Evolutionary conservation across 1,140 invertebrate genomes (phyloP), one percentile per base, ranked within the genome.

Genomic region (Pectinophora gossypiella): DNA sequence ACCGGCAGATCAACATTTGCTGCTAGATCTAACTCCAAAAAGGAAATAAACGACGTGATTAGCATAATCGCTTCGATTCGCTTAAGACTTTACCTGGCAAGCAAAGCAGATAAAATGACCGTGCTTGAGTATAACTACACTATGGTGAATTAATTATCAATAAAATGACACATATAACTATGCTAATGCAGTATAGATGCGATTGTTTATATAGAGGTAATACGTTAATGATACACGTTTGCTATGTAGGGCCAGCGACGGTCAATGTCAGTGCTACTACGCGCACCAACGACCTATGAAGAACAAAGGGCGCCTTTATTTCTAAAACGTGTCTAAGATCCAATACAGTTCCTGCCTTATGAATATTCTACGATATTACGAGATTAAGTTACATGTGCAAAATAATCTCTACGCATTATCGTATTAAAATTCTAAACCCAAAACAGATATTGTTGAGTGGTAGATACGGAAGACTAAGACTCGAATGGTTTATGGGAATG

Each of bases 1-100:
- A 65, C 59, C 52, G 56, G 53, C 48, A 56, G 47, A 23, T 42
- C 20, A 56, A 38, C 42, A 40, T 58, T 57, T 35, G n/a, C 23
- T 40, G 57, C 66, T 72, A 65, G 66, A 69, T 69, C 64, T 59
- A 44, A 57, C 57, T 68, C 64, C 19, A 64, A 75, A 81, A 75
- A 69, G 77, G 73, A 62, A 76, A 70, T 63, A 76, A 76, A 68
- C 68, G 62, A 64, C 57, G 56, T 40, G 19, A 81, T 85, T 82
- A 72, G 69, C 78, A 81, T 82, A 81, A 77, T 64, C 66, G 45
- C 57, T 56, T 64, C 63, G 45, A 45, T 47, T 45, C 48, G 55
- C 61, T 74, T 70, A 69, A 63, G 55, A 57, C 57, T 77, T 69
- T 74, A 75, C 75, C 71, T 69, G 74, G 72, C 56, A 56, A 51